Conservation (phyloP, 2,113 vertebrate genomes). For the Porphyrio hochstetteri region DNA sequence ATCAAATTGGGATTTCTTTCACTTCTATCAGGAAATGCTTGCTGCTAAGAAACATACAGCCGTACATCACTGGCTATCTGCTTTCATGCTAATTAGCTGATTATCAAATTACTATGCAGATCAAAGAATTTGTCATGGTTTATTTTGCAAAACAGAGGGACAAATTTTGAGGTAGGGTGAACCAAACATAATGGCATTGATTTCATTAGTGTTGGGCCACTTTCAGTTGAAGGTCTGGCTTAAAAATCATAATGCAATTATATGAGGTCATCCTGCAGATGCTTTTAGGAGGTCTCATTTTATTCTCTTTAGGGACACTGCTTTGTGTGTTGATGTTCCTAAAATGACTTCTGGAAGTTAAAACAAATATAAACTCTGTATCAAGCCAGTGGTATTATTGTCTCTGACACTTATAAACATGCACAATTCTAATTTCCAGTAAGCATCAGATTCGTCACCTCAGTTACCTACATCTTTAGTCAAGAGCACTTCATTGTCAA, state of each 20-base stretch:
- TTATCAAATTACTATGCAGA: not conserved
- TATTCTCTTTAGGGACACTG: not conserved
- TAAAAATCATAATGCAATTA: not conserved
- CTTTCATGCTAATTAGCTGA: not conserved
- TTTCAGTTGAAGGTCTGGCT: not conserved
- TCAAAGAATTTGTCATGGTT: not conserved
- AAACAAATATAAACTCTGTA: not conserved
- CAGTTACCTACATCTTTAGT: not conserved
- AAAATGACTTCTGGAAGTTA: not conserved
- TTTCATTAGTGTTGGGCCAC: not conserved
- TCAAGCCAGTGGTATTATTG: not conserved
- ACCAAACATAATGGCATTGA: not conserved
- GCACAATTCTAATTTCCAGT: not conserved
- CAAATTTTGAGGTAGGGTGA: not conserved
- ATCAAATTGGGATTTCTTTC: not conserved
- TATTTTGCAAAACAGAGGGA: not conserved
- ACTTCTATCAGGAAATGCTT: not conserved
- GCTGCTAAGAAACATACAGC: fast-evolving
- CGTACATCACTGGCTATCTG: not conserved
- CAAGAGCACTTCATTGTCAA: conserved; percentile 13
- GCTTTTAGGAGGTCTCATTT: not conserved
- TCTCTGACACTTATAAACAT: not conserved
- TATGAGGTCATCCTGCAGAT: not conserved
- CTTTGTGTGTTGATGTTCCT: not conserved
- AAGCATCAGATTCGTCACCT: conserved; percentile 3